Percentiles rank a stretch among this genome's conserved stretches.
phyloP scores from a whole-genome alignment of 2,797 vertebrate genomes.

The Rhinichthys osculus region DNA sequence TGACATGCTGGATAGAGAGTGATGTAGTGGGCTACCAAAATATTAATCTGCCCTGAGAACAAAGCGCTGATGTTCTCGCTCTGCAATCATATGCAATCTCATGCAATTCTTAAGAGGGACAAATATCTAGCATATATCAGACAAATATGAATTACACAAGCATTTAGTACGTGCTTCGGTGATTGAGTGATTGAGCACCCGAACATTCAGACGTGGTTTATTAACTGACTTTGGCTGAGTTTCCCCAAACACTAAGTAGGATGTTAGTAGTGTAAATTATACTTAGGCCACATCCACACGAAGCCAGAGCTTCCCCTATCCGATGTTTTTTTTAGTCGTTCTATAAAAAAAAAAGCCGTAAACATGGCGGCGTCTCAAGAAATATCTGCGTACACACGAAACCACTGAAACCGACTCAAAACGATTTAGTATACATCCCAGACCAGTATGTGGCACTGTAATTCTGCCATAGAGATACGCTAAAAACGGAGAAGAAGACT shows the following conservation, averaged over 20 bases:
- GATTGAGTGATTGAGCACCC: constrained; percentile 1
- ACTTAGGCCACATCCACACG: not conserved
- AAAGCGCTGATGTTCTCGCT: constrained; percentile 28
- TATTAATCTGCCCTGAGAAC: constrained; percentile 34
- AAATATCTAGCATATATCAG: constrained; percentile 9
- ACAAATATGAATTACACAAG: constrained; percentile 20
- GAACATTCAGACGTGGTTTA: not conserved
- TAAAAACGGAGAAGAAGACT: too few species aligned
- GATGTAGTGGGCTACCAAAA: constrained; percentile 25
- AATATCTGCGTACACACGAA: too few species aligned
- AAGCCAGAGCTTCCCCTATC: too few species aligned
- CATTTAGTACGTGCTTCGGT: not conserved
- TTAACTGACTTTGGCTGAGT: not conserved
- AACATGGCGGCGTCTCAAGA: too few species aligned
- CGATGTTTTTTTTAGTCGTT: too few species aligned
- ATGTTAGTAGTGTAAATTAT: not conserved
- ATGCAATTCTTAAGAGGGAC: constrained; percentile 21
- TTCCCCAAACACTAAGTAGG: not conserved
- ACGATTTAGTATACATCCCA: too few species aligned
- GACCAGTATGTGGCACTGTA: too few species aligned
- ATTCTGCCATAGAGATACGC: too few species aligned
- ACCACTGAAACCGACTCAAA: too few species aligned
- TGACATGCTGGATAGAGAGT: constrained; percentile 30
- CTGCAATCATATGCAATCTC: constrained; percentile 37
- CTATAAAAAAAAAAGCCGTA: too few species aligned